These are phyloP conservation scores for Phycodurus eques DNA, from an alignment of 2,113 vertebrate species.

Conservation along the genomic window DNA sequence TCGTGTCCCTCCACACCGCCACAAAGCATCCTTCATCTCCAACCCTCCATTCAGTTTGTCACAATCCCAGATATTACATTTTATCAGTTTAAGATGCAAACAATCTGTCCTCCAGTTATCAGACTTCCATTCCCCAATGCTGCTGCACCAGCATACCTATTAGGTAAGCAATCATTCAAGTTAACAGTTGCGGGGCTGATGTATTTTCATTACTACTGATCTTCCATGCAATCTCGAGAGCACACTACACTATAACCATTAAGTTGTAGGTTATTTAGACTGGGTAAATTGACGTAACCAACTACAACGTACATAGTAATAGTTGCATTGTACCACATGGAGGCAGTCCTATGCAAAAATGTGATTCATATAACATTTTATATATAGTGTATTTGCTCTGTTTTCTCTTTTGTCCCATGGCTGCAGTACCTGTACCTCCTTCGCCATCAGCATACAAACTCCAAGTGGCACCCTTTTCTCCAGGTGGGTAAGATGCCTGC, in stretches of 20 bases:
- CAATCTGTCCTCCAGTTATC: conserved; percentile 35
- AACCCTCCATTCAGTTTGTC: conserved; percentile 37
- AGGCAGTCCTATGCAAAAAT: not conserved
- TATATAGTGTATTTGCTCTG: not conserved
- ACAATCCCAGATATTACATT: conserved; percentile 23
- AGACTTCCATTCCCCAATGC: conserved; percentile 21
- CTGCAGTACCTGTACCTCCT: conserved; percentile 65
- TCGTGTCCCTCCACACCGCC: not conserved
- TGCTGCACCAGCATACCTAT: conserved; percentile 45
- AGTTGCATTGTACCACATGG: not conserved
- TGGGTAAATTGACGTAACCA: not conserved
- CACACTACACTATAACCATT: not conserved
- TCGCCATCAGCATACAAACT: conserved; percentile 25
- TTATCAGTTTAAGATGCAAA: conserved; percentile 19
- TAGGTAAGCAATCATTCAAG: conserved; percentile 26
- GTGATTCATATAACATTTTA: not conserved
- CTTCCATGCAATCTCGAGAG: not conserved
- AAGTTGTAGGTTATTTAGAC: no score
- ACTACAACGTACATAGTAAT: not conserved
- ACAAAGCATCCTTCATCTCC: conserved; percentile 29
- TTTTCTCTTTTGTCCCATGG: not conserved
- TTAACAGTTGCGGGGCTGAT: not conserved
- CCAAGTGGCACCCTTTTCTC: conserved; percentile 58
- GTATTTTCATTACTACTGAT: not conserved
- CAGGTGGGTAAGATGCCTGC: conserved; percentile 48